Evolutionary conservation across 2,888 invertebrate species (phyloP).

Genomic region (Seira ritae): DNA sequence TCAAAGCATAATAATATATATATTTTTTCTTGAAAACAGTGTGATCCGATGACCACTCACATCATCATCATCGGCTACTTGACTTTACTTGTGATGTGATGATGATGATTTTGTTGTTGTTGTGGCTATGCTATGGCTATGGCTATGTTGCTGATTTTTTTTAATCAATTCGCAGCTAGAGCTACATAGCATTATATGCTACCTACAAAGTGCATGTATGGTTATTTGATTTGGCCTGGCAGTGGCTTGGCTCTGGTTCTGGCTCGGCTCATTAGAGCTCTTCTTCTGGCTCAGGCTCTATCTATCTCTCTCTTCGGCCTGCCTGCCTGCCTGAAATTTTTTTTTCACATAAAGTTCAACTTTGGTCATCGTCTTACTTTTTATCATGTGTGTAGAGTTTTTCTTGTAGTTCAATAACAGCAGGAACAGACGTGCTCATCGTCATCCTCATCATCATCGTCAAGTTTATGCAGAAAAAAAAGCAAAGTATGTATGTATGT

Average conservation of each 20-base stretch:
- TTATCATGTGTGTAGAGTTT: conserved; percentile 35
- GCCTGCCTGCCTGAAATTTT: not conserved
- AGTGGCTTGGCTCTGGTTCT: too few relatives aligned
- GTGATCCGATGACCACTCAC: not conserved
- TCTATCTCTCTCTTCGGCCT: too few relatives aligned
- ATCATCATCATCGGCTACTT: conserved; percentile 12
- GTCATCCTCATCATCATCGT: too few relatives aligned
- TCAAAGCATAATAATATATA: too few relatives aligned
- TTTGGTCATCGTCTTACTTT: conserved; percentile 58
- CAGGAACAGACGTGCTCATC: conserved; percentile 20
- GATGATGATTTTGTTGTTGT: not conserved
- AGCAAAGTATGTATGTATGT: conserved; percentile 18
- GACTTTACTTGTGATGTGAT: not conserved
- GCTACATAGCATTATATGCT: too few relatives aligned
- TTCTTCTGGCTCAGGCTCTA: not conserved
- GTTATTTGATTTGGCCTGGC: too few relatives aligned
- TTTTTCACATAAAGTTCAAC: conserved; percentile 53
- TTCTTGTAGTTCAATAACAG: conserved; percentile 49
- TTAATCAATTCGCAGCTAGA: not conserved
- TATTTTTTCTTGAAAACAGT: too few relatives aligned
- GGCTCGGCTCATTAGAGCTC: not conserved
- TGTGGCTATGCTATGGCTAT: too few relatives aligned
- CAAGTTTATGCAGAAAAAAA: conserved; percentile 9
- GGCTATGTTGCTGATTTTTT: conserved; percentile 29
- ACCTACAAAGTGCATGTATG: too few relatives aligned